Evolutionary conservation across 2,797 vertebrate species (phyloP).

Genomic region (Lithobates pipiens): DNA sequence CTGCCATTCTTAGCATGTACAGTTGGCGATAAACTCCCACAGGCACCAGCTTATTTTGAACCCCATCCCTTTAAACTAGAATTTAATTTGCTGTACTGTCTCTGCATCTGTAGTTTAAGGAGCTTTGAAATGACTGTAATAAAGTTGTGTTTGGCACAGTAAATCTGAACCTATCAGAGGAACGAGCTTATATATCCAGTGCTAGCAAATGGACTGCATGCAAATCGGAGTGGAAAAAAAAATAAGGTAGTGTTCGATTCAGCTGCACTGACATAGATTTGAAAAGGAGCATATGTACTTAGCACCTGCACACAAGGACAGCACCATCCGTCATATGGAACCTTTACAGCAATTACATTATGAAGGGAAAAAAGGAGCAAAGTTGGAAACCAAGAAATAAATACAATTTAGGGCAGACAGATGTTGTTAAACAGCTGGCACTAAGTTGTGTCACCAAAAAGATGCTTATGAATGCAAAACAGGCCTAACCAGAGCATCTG

Average conservation of each 20-base stretch:
- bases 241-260: background rate
- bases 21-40: background rate
- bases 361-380: conserved; percentile 18
- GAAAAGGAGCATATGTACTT: conserved; percentile 24
- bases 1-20: background rate
- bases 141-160: conserved; percentile 44
- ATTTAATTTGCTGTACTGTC: background rate
- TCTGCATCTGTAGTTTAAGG: conserved; percentile 39
- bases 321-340: conserved; percentile 42
- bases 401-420: conserved; percentile 36
- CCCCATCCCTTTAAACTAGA: conserved; percentile 5
- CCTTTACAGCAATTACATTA: conserved; percentile 38
- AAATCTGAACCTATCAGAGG: conserved; percentile 45
- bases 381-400: conserved; percentile 36
- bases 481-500: conserved; percentile 31
- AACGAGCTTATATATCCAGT: conserved; percentile 40
- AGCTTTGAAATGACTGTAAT: conserved; percentile 37
- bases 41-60: background rate
- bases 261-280: conserved; percentile 13
- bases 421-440: conserved; percentile 51
- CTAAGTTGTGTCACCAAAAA: conserved; percentile 29
- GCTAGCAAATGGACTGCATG: conserved; percentile 34
- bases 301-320: conserved; percentile 46
- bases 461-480: conserved; percentile 53
- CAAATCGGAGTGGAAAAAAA: conserved; percentile 21